Conservation (phyloP, 64 coral and sea anemone genomes). For the Catalaphyllia jardinei region DNA sequence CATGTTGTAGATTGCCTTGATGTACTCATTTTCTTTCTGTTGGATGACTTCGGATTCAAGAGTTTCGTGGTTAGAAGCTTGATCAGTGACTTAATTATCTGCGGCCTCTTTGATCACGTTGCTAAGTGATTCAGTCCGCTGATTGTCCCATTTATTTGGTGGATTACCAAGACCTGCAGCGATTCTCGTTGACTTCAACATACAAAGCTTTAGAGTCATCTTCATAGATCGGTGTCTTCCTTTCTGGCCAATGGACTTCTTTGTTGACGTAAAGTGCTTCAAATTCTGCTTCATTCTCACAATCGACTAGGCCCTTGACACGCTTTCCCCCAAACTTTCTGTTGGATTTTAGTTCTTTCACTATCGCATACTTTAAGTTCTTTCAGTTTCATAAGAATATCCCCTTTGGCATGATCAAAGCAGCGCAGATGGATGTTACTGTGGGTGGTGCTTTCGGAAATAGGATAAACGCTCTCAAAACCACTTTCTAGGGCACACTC, state of each 20-base stretch:
- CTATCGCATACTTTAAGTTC: background rate
- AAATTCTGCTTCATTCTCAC: slow-evolving; percentile 1
- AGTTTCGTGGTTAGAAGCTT: too few relatives aligned
- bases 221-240: too few relatives aligned
- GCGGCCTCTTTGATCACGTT: too few relatives aligned
- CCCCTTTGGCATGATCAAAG: slow-evolving; percentile 52
- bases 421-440: slow-evolving; percentile 55
- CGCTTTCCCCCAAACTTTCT: background rate
- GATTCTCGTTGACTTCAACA: too few relatives aligned
- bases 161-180: too few relatives aligned
- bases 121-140: too few relatives aligned
- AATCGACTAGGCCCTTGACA: slow-evolving; percentile 21
- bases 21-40: too few relatives aligned
- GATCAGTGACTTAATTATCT: too few relatives aligned
- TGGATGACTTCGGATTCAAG: too few relatives aligned
- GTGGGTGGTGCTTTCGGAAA: background rate
- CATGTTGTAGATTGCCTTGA: too few relatives aligned
- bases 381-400: slow-evolving; percentile 4
- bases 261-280: background rate
- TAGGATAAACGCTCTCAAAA: slow-evolving; percentile 41
- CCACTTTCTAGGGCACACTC: slow-evolving; percentile 59
- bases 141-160: too few relatives aligned
- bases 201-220: too few relatives aligned
- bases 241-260: background rate
- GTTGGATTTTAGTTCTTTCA: background rate